A percentile compares a stretch with the other conserved stretches of the same genome.
These are phyloP conservation scores for Lophura nycthemera DNA, from an alignment of 2,113 vertebrate genomes.

Conservation along the genomic window DNA sequence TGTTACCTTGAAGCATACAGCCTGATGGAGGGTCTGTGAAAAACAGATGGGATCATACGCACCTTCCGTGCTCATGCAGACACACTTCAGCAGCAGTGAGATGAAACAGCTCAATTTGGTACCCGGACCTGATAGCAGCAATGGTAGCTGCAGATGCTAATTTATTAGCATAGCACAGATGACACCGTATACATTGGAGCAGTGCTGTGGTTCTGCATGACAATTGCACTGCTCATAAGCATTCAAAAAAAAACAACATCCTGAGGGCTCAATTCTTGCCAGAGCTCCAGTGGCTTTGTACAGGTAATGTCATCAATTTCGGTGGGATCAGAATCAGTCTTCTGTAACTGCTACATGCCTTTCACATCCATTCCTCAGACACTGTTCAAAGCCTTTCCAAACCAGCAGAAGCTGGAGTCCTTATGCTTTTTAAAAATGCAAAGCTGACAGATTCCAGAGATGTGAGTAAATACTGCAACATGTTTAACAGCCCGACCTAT, in stretches of 20 bases:
- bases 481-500: background rate
- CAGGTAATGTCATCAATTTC: background rate
- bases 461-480: background rate
- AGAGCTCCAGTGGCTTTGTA: background rate
- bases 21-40: background rate
- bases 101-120: conserved; percentile 8
- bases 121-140: background rate
- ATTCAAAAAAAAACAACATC: background rate
- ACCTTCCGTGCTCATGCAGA: background rate
- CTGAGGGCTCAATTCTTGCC: background rate
- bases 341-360: background rate
- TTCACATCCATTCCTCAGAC: background rate
- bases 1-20: background rate
- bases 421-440: background rate
- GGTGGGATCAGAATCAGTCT: background rate
- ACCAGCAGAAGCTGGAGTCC: background rate
- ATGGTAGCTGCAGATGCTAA: conserved; percentile 12
- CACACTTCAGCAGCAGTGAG: conserved; percentile 10
- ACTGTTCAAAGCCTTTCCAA: background rate
- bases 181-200: background rate
- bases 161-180: background rate
- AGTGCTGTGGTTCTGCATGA: background rate
- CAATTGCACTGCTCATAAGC: background rate
- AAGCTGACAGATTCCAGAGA: background rate
- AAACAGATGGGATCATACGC: conserved; percentile 32